Conservation (phyloP, 2,113 vertebrate genomes). For the Eretmochelys imbricata region DNA sequence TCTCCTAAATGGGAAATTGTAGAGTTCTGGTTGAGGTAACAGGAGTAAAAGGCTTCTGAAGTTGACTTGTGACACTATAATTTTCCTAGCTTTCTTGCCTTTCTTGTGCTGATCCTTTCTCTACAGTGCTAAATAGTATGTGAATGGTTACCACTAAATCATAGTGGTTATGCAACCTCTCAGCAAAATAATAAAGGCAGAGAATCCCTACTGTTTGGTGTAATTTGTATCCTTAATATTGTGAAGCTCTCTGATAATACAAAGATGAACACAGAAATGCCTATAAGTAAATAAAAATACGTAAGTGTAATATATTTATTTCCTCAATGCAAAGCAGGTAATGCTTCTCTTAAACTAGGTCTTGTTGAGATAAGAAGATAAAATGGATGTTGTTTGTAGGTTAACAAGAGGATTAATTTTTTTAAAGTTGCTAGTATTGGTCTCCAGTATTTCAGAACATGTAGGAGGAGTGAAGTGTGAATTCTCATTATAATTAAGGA, state of each 20-base stretch:
- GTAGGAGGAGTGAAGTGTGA: not conserved
- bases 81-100: not conserved
- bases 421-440: not conserved
- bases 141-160: fast-evolving
- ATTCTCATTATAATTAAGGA: conserved; percentile 21
- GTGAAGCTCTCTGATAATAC: not conserved
- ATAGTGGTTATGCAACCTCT: not conserved
- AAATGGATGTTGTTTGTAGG: not conserved
- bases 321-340: not conserved
- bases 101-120: not conserved
- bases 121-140: not conserved
- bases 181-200: not conserved
- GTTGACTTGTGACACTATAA: not conserved
- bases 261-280: not conserved
- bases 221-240: not conserved
- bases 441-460: not conserved
- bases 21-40: conserved; percentile 70
- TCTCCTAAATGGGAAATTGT: conserved; percentile 65
- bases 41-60: conserved; percentile 7
- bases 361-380: not conserved
- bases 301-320: not conserved
- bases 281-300: conserved; percentile 17
- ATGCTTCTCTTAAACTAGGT: not conserved
- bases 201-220: conserved; percentile 15
- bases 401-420: not conserved